A percentile compares a stretch with the other conserved stretches of the same genome.
These are phyloP conservation scores for Galeopsomyia nigrocyanea DNA, from an alignment of 2,888 invertebrate species.

Conservation along the genomic window DNA sequence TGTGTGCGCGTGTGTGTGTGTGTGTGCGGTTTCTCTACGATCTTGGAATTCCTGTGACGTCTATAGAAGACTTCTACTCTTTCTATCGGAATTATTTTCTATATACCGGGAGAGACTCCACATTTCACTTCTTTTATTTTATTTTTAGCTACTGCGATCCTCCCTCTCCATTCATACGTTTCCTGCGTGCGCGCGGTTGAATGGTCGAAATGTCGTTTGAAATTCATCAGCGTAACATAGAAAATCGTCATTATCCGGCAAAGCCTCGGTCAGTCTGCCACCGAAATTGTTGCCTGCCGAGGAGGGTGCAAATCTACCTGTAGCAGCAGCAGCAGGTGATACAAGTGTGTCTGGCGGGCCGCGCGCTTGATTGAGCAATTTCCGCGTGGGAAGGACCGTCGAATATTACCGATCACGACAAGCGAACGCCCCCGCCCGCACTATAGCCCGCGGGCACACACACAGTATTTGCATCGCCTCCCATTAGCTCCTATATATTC, in stretches of 20 bases:
- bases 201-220: no score
- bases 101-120: not conserved
- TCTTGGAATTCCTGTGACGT: conserved; percentile 15
- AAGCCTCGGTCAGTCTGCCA: no score
- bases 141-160: not conserved
- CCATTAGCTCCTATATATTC: no score
- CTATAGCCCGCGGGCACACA: no score
- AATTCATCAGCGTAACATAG: not conserved
- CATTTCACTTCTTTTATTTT: conserved; percentile 1
- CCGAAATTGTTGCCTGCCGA: not conserved
- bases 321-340: no score
- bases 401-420: conserved; percentile 21
- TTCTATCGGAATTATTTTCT: conserved; percentile 11
- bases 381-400: conserved; percentile 16
- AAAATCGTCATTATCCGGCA: not conserved
- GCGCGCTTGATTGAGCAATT: conserved; percentile 33
- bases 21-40: conserved; percentile 1
- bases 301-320: no score
- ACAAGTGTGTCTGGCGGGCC: not conserved
- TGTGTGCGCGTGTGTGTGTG: not conserved
- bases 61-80: not conserved
- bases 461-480: no score
- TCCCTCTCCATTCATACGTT: no score
- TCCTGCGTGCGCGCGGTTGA: no score
- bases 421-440: no score